Conservation (phyloP, 23 tunicate genomes). For the Ascidia mentula region DNA sequence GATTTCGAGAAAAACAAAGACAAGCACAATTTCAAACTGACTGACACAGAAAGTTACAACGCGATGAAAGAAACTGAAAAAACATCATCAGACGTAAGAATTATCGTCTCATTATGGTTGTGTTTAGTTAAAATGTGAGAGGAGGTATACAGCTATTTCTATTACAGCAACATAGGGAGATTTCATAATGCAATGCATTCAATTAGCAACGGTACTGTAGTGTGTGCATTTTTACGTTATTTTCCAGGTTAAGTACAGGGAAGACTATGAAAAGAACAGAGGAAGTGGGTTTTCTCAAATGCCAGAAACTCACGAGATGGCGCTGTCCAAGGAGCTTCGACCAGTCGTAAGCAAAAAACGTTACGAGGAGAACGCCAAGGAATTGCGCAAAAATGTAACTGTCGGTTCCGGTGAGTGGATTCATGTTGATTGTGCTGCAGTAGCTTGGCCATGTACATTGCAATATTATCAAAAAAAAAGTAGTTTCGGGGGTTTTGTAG, state of each 20-base stretch:
- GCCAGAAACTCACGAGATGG: constrained; percentile 84
- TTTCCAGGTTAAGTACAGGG: constrained; percentile 57
- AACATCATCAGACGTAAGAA: constrained; percentile 50
- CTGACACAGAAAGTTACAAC: constrained; percentile 72
- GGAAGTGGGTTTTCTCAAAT: constrained; percentile 54
- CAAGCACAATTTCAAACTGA: constrained; percentile 45
- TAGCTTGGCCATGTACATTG: neutral
- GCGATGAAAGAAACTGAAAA: constrained; percentile 64
- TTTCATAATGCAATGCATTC: no score
- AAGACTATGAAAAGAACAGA: constrained; percentile 44
- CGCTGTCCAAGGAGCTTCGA: constrained; percentile 61
- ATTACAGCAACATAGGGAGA: no score
- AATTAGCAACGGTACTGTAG: no score
- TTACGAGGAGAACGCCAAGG: constrained; percentile 70
- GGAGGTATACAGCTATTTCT: no score
- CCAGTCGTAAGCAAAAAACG: constrained; percentile 59
- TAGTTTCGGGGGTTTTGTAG: no score
- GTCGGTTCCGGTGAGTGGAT: constrained; percentile 45
- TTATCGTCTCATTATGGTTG: no score
- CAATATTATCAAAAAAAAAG: no score
- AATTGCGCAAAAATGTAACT: constrained; percentile 48
- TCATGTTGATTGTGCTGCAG: neutral
- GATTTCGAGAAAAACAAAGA: constrained; percentile 26
- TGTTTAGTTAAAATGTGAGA: no score
- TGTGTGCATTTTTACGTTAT: no score